Evolutionary conservation across 2,797 vertebrate species (phyloP), one percentile per base, ranked within the genome.

Genomic region (Sebastes goodei): DNA sequence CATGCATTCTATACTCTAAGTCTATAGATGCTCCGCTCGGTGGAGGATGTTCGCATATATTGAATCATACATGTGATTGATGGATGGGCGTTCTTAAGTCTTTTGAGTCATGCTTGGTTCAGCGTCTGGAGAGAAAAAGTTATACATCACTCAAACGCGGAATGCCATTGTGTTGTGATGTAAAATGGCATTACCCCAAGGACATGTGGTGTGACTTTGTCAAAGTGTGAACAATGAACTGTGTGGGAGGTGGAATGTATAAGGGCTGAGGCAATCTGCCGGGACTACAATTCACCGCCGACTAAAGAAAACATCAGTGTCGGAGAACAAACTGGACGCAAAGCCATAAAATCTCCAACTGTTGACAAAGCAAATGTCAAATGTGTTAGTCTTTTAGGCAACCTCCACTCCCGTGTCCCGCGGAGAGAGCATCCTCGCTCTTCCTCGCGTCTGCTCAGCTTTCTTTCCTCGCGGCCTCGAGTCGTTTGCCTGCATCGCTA

Each of bases 351-450:
- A 86, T 79, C 69, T 78, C 79, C 6, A 81, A 89, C 59, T 91
- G 91, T 91, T 90, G 86, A 93, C 86, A 90, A 83, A 91, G 86
- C 82, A 92, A 92, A 93, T 91, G 88, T 92, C 83, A 89, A 71
- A 87, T 29, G 80, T 88, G 82, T 90, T 84, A 67, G 82, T 85
- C 71, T 83, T 86, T 89, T 72, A 80, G 82, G 46, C 70, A 84
- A 88, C 71, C 76, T 89, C 69, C 38, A 32, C 72, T 86, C 80
- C 87, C 25, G 10, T 42, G 63, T 82, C 78, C 86, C 64, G 15
- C 64, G 14, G 68, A 87, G 70, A 85, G 81, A 84, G 60, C 10
- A 17, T 17, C 73, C 66, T 56, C 35, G 17, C 25, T 80, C 83
- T 74, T 76, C 62, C 66, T 77, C 61, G 30, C 32, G 56, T 46